Conservation (phyloP, 2,113 vertebrate species). For the Petromus typicus region DNA sequence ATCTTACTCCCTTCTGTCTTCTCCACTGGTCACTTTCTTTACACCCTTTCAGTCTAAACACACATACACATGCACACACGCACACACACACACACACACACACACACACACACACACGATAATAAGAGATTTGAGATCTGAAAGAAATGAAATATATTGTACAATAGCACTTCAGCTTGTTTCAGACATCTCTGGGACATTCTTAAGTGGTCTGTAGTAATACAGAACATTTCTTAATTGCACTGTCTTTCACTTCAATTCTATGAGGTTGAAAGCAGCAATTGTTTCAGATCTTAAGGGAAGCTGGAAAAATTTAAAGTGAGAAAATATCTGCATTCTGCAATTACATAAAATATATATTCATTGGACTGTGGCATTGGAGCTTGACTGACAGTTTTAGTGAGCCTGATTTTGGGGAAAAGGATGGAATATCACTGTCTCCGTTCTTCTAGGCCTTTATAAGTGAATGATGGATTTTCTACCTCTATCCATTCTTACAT, state of each 20-base stretch:
- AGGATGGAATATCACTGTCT: too few species aligned
- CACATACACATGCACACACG: background rate
- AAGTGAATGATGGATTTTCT: too few species aligned
- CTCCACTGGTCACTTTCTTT: background rate
- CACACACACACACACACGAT: background rate
- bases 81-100: background rate
- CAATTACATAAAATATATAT: slow-evolving; percentile 35
- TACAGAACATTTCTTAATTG: slow-evolving; percentile 38
- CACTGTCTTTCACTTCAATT: slow-evolving; percentile 35
- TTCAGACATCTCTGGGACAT: background rate
- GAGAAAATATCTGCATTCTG: slow-evolving; percentile 26
- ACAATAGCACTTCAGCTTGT: slow-evolving; percentile 31
- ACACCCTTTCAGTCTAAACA: background rate
- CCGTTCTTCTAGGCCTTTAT: too few species aligned
- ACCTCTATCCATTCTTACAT: too few species aligned
- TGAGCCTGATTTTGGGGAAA: too few species aligned
- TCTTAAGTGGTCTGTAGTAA: background rate
- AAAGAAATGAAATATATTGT: slow-evolving; percentile 32
- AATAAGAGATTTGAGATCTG: background rate
- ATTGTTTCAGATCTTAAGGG: slow-evolving; percentile 38
- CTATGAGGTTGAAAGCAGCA: background rate
- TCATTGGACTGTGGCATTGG: background rate
- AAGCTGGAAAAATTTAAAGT: slow-evolving; percentile 32
- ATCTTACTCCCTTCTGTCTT: background rate
- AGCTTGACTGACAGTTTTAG: background rate